Conservation (phyloP, 2,888 invertebrate species). For the Leptinotarsa rubiginosa region DNA sequence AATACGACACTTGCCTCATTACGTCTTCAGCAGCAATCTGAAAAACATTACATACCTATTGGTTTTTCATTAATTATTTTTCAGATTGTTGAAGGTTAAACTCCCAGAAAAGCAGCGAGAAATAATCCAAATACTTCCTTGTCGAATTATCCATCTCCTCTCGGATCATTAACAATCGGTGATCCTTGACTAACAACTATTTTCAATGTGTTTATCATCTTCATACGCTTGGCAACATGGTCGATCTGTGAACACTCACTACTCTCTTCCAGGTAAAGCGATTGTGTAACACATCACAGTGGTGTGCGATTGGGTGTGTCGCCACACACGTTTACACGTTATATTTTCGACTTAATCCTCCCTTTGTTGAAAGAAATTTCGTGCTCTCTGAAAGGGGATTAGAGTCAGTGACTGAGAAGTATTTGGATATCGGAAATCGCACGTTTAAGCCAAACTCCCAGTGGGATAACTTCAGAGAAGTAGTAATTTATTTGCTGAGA, state of each 20-base stretch:
- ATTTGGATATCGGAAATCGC: constrained; percentile 12
- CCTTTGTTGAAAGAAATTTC: constrained; percentile 29
- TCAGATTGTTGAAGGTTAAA: no score
- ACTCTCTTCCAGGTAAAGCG: constrained; percentile 47
- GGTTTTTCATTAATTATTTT: no score
- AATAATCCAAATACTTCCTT: not conserved
- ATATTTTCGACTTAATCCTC: constrained; percentile 28
- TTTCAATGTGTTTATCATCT: constrained; percentile 7
- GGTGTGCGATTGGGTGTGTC: constrained; percentile 39
- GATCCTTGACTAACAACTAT: constrained; percentile 1
- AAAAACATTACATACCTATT: no score
- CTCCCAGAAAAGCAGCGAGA: no score
- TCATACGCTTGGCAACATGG: constrained; percentile 37
- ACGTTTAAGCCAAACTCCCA: not conserved
- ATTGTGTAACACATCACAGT: constrained; percentile 48
- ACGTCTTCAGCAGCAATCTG: no score
- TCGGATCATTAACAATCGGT: not conserved
- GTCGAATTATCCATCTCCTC: not conserved
- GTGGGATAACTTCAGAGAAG: no score
- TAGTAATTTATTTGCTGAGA: no score
- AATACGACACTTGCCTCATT: no score
- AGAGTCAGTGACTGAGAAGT: not conserved
- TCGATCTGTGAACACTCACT: constrained; percentile 24
- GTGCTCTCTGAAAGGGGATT: constrained; percentile 25
- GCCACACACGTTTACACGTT: constrained; percentile 11